phyloP scores from a whole-genome alignment of 2,797 vertebrate species.

The Typhlichthys eigenmanni region DNA sequence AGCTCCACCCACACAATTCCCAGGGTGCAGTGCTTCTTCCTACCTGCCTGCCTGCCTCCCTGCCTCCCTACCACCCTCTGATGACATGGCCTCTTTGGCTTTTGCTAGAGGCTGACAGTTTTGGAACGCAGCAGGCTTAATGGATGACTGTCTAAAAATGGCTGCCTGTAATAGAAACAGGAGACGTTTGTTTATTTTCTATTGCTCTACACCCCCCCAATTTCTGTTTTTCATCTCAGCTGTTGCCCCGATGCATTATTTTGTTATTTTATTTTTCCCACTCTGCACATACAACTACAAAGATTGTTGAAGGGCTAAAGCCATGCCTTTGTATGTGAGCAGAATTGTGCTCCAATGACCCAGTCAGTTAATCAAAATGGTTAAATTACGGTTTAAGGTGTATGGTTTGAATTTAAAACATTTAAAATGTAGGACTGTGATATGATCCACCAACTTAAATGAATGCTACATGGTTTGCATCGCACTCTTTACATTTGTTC shows the following conservation, averaged over 20 bases:
- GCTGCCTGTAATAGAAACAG: slow-evolving; percentile 54
- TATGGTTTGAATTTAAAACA: too few relatives aligned
- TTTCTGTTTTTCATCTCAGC: slow-evolving; percentile 32
- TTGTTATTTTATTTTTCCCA: slow-evolving; percentile 39
- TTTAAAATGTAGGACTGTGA: too few relatives aligned
- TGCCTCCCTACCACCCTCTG: slow-evolving; percentile 34
- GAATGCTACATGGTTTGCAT: too few relatives aligned
- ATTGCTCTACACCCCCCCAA: too few relatives aligned
- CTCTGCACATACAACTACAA: slow-evolving; percentile 37
- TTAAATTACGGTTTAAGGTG: too few relatives aligned
- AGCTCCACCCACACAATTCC: slow-evolving; percentile 28
- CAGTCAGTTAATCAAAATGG: too few relatives aligned
- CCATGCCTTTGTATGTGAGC: slow-evolving; percentile 46
- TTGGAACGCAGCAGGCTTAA: slow-evolving; percentile 67
- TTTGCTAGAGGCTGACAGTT: slow-evolving; percentile 63
- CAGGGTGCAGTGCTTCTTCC: slow-evolving; percentile 36
- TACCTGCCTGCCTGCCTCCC: slow-evolving; percentile 23
- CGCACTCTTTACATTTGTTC: too few relatives aligned
- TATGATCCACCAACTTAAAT: too few relatives aligned
- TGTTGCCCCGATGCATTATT: slow-evolving; percentile 26
- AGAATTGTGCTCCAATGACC: slow-evolving; percentile 15
- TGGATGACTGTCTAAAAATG: slow-evolving; percentile 77
- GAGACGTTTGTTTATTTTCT: slow-evolving; percentile 34
- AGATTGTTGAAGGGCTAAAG: slow-evolving; percentile 29
- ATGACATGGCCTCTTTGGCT: slow-evolving; percentile 67